A percentile compares a stretch with the other conserved stretches of the same genome.
These are phyloP conservation scores for Morus bassanus DNA, from an alignment of 2,797 vertebrate genomes.

Conservation along the genomic window DNA sequence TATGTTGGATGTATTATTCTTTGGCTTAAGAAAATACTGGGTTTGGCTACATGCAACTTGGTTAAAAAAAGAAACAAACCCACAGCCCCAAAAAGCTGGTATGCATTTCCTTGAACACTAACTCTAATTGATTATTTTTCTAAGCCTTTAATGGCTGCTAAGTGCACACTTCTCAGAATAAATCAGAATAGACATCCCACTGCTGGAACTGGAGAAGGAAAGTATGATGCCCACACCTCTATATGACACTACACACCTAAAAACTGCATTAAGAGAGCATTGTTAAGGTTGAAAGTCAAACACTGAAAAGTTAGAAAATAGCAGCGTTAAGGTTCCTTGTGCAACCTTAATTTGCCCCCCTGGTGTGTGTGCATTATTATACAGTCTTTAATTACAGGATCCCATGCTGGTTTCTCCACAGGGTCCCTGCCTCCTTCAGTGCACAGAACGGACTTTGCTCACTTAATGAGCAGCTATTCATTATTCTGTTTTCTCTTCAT, in stretches of 20 bases:
- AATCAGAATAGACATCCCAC: neutral
- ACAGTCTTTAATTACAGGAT: neutral
- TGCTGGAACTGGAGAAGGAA: neutral
- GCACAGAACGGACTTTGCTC: conserved; percentile 14
- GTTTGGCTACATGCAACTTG: neutral
- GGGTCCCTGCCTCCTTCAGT: neutral
- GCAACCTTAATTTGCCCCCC: neutral
- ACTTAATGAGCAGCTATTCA: conserved; percentile 43
- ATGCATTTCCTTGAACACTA: neutral
- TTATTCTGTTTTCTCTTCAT: conserved; percentile 18
- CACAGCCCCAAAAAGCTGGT: neutral
- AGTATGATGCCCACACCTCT: neutral
- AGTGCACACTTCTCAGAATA: neutral
- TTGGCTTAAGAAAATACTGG: neutral
- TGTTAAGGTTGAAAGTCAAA: conserved; percentile 25
- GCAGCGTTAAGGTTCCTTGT: neutral
- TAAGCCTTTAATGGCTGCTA: neutral
- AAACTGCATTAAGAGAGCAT: neutral
- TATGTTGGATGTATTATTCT: neutral
- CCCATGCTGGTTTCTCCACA: neutral
- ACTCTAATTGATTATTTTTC: neutral
- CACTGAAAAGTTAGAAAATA: neutral
- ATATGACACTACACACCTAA: neutral
- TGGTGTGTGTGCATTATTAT: neutral
- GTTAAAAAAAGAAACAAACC: neutral